phyloP scores from a whole-genome alignment of 1,140 invertebrate species.

The Zaprionus gabonicus region DNA sequence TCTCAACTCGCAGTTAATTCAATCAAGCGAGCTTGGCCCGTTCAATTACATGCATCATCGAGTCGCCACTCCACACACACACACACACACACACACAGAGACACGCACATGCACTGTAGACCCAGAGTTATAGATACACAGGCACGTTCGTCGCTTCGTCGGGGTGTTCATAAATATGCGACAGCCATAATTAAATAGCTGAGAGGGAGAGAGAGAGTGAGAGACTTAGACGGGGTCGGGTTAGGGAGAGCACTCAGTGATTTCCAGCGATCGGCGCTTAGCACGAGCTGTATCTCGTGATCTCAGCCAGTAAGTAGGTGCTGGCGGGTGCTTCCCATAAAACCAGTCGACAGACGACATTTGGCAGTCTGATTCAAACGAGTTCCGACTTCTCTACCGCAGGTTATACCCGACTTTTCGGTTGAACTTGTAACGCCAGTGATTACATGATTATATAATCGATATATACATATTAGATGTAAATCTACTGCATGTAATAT shows the following conservation, averaged over 20 bases:
- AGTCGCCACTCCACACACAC: slow-evolving; percentile 40
- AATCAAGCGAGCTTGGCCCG: slow-evolving; percentile 33
- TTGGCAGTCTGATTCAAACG: slow-evolving; percentile 26
- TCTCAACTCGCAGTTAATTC: slow-evolving; percentile 32
- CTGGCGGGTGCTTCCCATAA: slow-evolving; percentile 60
- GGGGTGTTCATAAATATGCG: slow-evolving; percentile 61
- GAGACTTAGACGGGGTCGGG: not conserved
- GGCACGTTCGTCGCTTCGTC: slow-evolving; percentile 38
- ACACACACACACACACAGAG: slow-evolving; percentile 13
- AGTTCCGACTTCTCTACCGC: slow-evolving; percentile 55
- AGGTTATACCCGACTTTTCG: not conserved
- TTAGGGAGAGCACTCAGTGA: not conserved
- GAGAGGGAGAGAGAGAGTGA: not conserved
- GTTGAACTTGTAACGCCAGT: not conserved
- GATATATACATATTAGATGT: not conserved
- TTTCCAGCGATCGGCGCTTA: slow-evolving; percentile 46
- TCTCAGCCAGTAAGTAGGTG: slow-evolving; percentile 27
- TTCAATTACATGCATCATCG: slow-evolving; percentile 53
- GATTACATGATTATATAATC: not conserved
- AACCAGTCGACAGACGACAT: slow-evolving; percentile 43
- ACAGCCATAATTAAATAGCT: slow-evolving; percentile 34
- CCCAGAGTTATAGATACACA: slow-evolving; percentile 24
- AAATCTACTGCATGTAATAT: not conserved
- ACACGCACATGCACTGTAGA: slow-evolving; percentile 17
- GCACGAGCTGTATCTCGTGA: slow-evolving; percentile 76